phyloP scores from a whole-genome alignment of 2,888 invertebrate genomes.

The Netelia fuscicornis region DNA sequence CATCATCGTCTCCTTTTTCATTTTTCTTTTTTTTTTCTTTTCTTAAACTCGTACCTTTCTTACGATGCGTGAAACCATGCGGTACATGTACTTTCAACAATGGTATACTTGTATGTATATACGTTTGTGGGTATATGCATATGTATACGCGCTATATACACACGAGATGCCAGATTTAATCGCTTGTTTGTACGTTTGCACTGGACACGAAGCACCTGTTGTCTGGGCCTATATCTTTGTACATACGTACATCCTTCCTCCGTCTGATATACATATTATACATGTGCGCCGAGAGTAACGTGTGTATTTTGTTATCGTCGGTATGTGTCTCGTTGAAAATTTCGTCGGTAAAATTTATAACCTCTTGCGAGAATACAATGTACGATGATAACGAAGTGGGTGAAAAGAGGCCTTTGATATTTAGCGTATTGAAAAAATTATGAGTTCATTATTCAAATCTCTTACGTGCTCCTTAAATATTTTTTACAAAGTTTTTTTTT shows the following conservation, averaged over 20 bases:
- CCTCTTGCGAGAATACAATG: no score
- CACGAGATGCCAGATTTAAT: constrained; percentile 41
- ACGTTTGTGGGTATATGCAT: background rate
- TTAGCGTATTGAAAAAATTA: no score
- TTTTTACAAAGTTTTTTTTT: no score
- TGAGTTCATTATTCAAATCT: no score
- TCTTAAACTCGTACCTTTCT: constrained; percentile 40
- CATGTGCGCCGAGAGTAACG: background rate
- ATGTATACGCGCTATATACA: constrained; percentile 12
- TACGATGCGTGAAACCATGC: constrained; percentile 43
- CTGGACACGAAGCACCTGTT: constrained; percentile 42
- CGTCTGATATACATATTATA: background rate
- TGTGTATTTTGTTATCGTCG: background rate
- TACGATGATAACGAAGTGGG: no score
- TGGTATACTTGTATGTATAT: constrained; percentile 1
- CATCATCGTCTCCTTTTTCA: background rate
- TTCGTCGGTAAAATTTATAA: background rate
- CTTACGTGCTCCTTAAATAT: no score
- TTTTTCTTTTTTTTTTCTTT: constrained; percentile 46
- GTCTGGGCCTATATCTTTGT: constrained; percentile 5
- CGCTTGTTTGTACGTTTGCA: constrained; percentile 38
- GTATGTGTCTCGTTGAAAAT: background rate
- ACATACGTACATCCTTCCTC: background rate
- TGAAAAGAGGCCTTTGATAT: no score
- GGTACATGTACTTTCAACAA: constrained; percentile 27